Evolutionary conservation across 2,113 vertebrate genomes (phyloP).

Genomic region (Jacana jacana): DNA sequence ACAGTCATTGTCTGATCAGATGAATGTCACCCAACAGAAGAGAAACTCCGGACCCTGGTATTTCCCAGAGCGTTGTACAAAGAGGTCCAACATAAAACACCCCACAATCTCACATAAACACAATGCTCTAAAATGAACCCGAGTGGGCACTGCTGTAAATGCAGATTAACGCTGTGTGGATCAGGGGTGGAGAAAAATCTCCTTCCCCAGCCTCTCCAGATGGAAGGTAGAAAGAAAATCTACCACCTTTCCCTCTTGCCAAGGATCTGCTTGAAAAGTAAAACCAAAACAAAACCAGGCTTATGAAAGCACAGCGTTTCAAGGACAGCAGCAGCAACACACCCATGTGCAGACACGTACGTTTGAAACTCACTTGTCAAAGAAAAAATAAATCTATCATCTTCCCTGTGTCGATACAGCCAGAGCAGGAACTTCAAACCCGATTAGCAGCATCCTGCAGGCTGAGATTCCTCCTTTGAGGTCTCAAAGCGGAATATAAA

Average conservation of each 20-base stretch:
- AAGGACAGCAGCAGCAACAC: background rate
- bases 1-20: background rate
- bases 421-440: slow-evolving; percentile 57
- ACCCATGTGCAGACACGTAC: background rate
- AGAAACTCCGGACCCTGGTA: fast-evolving
- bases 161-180: background rate
- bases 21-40: background rate
- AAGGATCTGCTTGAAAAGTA: background rate
- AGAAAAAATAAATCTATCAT: slow-evolving; percentile 22
- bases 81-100: background rate
- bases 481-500: slow-evolving; percentile 27
- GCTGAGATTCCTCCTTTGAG: slow-evolving; percentile 36
- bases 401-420: slow-evolving; percentile 10
- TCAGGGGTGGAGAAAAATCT: background rate
- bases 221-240: background rate
- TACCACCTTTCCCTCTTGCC: background rate
- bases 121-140: background rate
- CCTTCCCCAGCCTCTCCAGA: background rate
- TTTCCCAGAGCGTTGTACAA: background rate
- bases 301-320: slow-evolving; percentile 7
- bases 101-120: background rate
- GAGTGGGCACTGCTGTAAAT: background rate
- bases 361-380: background rate
- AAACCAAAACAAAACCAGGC: background rate
- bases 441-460: slow-evolving; percentile 55